Evolutionary conservation across 2,797 vertebrate species (phyloP).

Genomic region (Lacerta bilineata): DNA sequence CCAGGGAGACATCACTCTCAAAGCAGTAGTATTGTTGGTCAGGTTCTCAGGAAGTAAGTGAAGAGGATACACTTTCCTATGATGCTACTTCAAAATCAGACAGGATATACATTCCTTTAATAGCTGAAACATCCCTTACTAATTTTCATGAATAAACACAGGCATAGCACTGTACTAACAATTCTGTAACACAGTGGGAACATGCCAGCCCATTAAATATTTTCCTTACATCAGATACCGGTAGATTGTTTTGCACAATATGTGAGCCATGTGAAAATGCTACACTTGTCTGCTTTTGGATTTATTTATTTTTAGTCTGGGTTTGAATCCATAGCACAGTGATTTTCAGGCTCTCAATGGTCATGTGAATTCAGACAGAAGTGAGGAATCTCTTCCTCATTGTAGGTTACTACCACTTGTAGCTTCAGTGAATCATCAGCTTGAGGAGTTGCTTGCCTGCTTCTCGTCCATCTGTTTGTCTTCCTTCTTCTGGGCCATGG

Average conservation of each 20-base stretch:
- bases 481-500: background rate
- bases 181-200: background rate
- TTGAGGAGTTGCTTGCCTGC: background rate
- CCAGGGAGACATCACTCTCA: background rate
- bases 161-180: background rate
- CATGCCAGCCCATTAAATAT: too few species aligned
- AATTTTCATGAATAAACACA: background rate
- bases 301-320: too few species aligned
- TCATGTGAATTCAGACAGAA: background rate
- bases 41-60: background rate
- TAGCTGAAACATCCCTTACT: background rate
- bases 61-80: background rate
- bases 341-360: too few species aligned
- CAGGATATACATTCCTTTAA: background rate
- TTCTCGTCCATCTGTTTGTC: background rate
- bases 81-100: slow-evolving; percentile 3
- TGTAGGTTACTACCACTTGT: background rate
- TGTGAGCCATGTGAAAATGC: too few species aligned
- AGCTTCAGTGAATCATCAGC: background rate
- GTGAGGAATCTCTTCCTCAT: too few species aligned
- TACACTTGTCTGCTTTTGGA: too few species aligned
- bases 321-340: background rate
- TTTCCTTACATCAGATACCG: too few species aligned
- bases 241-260: too few species aligned
- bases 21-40: background rate